Conservation (phyloP, 2,888 invertebrate species). For the Lasioglossum lativentre region DNA sequence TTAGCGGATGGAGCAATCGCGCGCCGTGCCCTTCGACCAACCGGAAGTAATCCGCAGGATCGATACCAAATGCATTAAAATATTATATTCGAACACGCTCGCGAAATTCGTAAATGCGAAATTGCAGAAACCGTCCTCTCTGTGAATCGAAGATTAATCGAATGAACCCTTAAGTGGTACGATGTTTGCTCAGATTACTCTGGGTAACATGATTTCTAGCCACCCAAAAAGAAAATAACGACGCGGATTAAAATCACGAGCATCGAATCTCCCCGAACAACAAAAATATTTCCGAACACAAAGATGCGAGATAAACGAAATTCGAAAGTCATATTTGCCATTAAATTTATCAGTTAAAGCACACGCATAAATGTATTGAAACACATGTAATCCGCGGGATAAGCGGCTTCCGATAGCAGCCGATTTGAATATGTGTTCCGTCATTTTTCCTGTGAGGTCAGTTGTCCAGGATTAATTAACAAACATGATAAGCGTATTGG, state of each 20-base stretch:
- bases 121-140: not conserved
- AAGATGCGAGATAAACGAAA: not conserved
- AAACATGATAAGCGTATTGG: not conserved
- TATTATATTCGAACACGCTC: not conserved
- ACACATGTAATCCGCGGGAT: not conserved
- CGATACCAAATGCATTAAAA: not conserved
- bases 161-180: no score
- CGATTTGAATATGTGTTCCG: not conserved
- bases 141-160: no score
- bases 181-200: no score
- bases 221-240: not conserved
- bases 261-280: not conserved
- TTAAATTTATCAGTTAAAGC: not conserved
- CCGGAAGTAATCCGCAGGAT: not conserved
- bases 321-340: not conserved
- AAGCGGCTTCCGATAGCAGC: not conserved
- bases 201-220: not conserved
- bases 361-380: not conserved
- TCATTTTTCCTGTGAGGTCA: not conserved
- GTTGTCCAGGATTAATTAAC: not conserved
- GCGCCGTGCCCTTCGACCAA: not conserved
- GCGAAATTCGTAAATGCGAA: not conserved
- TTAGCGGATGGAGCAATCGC: slow-evolving; percentile 25
- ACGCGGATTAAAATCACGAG: not conserved
- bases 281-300: not conserved